A percentile compares a stretch with the other conserved stretches of the same genome.
Evolutionary conservation across 2,888 invertebrate species (phyloP).

Genomic region (Nemotelus nigrinus): DNA sequence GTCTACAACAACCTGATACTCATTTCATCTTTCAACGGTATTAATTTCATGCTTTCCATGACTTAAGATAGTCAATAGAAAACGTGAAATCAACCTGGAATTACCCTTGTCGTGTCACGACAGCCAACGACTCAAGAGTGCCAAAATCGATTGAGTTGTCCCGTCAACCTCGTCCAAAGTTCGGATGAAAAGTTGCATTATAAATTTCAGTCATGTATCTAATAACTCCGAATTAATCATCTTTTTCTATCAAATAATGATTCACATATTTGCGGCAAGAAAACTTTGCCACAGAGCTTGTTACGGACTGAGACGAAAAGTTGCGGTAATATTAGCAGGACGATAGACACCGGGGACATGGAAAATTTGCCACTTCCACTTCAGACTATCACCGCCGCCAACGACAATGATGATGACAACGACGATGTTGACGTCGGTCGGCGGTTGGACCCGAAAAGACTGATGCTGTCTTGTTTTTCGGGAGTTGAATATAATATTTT

Average conservation of each 20-base stretch:
- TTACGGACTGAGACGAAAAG: constrained; percentile 7
- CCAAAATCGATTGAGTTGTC: too few relatives aligned
- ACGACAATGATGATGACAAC: background rate
- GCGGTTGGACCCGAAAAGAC: background rate
- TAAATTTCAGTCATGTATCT: constrained; percentile 66
- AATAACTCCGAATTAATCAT: constrained; percentile 66
- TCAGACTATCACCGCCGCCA: background rate
- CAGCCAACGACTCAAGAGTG: too few relatives aligned
- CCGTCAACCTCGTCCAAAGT: background rate
- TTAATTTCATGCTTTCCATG: too few relatives aligned
- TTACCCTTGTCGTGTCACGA: too few relatives aligned
- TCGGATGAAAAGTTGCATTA: constrained; percentile 55
- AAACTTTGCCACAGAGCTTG: constrained; percentile 32
- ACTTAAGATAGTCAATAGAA: too few relatives aligned
- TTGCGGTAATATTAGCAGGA: constrained; percentile 20
- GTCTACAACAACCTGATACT: too few relatives aligned
- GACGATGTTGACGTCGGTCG: background rate
- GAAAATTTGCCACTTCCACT: constrained; percentile 34
- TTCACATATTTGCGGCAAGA: constrained; percentile 52
- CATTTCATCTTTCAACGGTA: too few relatives aligned
- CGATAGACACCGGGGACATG: constrained; percentile 23
- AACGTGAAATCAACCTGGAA: too few relatives aligned
- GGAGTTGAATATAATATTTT: background rate
- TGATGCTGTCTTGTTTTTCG: constrained; percentile 8
- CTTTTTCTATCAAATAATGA: constrained; percentile 60